A percentile compares a stretch with the other conserved stretches of the same genome.
These are phyloP conservation scores for Oryzias dopingdopingensis DNA, from an alignment of 2,797 vertebrate species.

Conservation along the genomic window DNA sequence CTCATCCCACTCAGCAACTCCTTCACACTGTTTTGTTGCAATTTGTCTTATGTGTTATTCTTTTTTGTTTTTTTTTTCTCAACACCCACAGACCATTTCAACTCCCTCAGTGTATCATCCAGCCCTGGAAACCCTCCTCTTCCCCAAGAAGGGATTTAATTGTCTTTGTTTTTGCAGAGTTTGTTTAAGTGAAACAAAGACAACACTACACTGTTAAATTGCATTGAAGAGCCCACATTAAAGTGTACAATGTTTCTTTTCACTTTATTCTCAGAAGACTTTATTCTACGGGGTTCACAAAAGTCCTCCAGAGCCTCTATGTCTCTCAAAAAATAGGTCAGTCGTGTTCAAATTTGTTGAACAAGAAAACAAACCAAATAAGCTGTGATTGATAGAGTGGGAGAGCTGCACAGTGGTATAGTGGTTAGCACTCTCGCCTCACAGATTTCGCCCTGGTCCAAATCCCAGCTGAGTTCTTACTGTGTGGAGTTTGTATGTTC, in stretches of 20 bases:
- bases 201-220: slow-evolving; percentile 28
- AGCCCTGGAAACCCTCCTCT: slow-evolving; percentile 21
- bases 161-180: slow-evolving; percentile 41
- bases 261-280: slow-evolving; percentile 21
- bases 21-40: slow-evolving; percentile 57
- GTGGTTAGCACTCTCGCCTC: too few species aligned
- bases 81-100: slow-evolving; percentile 28
- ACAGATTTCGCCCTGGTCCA: too few species aligned
- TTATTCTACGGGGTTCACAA: slow-evolving; percentile 38
- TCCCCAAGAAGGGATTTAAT: slow-evolving; percentile 37
- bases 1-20: slow-evolving; percentile 56
- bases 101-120: slow-evolving; percentile 25
- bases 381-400: too few species aligned
- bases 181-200: slow-evolving; percentile 31
- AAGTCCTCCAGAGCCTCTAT: slow-evolving; percentile 14
- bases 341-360: slow-evolving; percentile 20
- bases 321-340: slow-evolving; percentile 14
- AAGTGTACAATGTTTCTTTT: slow-evolving; percentile 34
- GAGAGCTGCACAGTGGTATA: too few species aligned
- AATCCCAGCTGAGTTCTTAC: too few species aligned
- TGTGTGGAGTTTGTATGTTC: too few species aligned
- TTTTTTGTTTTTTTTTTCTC: slow-evolving; percentile 46
- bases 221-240: slow-evolving; percentile 22
- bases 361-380: too few species aligned
- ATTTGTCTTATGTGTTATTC: slow-evolving; percentile 50